Base-by-base conservation (phyloP, 1,140 invertebrate species). In the Eurosta solidaginis region DNA sequence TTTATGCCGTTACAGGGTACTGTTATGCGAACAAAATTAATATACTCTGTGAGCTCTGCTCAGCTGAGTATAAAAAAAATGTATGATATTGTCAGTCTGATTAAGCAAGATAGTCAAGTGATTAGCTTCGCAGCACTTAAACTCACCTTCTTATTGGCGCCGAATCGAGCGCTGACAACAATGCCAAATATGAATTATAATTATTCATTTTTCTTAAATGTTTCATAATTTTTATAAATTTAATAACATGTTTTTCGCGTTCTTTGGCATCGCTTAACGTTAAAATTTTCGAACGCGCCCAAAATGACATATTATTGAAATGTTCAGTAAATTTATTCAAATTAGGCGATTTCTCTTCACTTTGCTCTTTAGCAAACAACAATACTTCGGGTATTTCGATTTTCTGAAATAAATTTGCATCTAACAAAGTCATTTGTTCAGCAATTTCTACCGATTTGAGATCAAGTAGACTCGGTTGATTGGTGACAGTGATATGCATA, bases 271-370 rank as follows among this genome's bases (percentile, higher is more conserved):
- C 95, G 79, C 94, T 91, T 79, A 94, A 92, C 80, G 93, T 92
- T 49, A 97, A 87, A 77, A 96, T 94, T 81, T 91, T 89, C 22
- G 94, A 94, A 68, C 96, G 89, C 22, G 95, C 95, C 98, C 98
- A 99, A 83, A 97, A 99, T 29, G 97, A 99, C 95, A 99, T 98
- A 89, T 99, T 99, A 88, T 99, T 99, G 87, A 99, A 99, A 90
- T 99, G 98, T 88, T 99, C 97, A 0, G 98, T 99, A 86, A 99
- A 99, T 80, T 94, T 91, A 17, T 96, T 98, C 44, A 99, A 90
- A 89, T 99, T 99, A 4, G 97, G 97, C 88, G 96, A 97, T 79
- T 94, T 91, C 87, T 99, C 97, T 89, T 99, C 98, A 82, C 95
- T 96, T 88, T 99, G 98, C 87, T 99, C 96, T 82, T 96, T 93